Conservation (phyloP, 2,113 vertebrate genomes). For the Natator depressus region DNA sequence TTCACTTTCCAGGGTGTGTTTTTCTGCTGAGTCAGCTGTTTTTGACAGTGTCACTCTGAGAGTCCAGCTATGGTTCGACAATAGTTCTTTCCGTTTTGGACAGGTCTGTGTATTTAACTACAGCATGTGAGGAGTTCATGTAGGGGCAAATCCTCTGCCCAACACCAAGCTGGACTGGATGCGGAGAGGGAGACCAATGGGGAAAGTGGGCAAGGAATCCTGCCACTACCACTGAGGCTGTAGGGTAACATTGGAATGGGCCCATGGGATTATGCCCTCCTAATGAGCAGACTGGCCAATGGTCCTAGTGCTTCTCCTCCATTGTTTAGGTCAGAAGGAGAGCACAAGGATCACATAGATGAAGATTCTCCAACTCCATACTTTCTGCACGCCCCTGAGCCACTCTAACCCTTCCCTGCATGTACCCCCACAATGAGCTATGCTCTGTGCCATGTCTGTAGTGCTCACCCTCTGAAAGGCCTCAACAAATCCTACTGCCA, state of each 20-base stretch:
- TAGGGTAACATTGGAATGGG: neutral
- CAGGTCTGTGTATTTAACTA: neutral
- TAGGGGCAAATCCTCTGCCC: neutral
- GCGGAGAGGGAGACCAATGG: neutral
- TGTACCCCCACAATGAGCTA: accelerated
- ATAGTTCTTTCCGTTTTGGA: neutral
- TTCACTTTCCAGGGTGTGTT: accelerated
- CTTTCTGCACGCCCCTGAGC: no score
- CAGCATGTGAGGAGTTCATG: accelerated
- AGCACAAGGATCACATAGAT: accelerated
- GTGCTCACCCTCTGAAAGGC: neutral
- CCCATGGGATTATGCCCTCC: neutral
- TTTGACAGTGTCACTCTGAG: neutral
- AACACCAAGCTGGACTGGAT: neutral
- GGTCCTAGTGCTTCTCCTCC: neutral
- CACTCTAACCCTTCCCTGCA: accelerated
- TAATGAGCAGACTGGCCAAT: neutral
- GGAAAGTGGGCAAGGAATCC: neutral
- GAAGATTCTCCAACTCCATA: neutral
- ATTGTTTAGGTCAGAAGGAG: neutral
- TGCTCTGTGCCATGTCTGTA: neutral
- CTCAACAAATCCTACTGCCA: neutral
- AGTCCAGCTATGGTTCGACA: accelerated
- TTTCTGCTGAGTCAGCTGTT: neutral
- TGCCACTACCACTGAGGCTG: neutral